These are phyloP conservation scores for Ophraella communa DNA, from an alignment of 2,888 invertebrate genomes.

Conservation along the genomic window DNA sequence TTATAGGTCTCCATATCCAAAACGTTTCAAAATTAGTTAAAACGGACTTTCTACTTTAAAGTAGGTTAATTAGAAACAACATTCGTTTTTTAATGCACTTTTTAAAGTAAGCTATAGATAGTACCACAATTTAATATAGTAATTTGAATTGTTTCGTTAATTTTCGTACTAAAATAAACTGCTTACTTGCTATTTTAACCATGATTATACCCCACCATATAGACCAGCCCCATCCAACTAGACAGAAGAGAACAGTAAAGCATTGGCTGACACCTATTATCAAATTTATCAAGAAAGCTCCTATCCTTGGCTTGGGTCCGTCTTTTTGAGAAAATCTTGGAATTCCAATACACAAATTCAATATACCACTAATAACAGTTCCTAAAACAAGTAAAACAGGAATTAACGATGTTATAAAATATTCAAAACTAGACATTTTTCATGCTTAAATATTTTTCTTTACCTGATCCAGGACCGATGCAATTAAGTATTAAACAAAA, in stretches of 20 bases:
- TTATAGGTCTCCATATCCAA: too few species aligned
- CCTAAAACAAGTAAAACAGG: constrained; percentile 66
- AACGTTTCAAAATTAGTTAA: too few species aligned
- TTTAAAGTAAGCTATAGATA: too few species aligned
- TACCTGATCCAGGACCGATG: constrained; percentile 80
- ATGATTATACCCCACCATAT: constrained; percentile 97
- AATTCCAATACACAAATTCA: constrained; percentile 87
- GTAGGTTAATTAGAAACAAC: too few species aligned
- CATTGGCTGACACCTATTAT: constrained; percentile 88
- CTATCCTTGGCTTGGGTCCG: constrained; percentile 75
- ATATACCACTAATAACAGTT: constrained; percentile 86
- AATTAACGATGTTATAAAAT: not conserved
- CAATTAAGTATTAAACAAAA: constrained; percentile 86
- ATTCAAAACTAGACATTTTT: not conserved
- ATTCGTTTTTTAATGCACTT: too few species aligned
- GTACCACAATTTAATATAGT: too few species aligned
- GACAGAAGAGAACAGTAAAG: constrained; percentile 92
- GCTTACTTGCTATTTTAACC: constrained; percentile 87
- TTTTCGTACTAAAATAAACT: too few species aligned
- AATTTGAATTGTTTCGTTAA: too few species aligned
- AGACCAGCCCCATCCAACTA: constrained; percentile 98
- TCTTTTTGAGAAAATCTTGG: constrained; percentile 86
- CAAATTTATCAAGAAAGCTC: constrained; percentile 83
- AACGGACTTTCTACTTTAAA: too few species aligned
- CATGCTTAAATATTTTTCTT: too few species aligned